Evolutionary conservation across 2,888 invertebrate species (phyloP), one percentile per base, ranked within the genome.

Genomic region (Drosophila quasianomalipes): DNA sequence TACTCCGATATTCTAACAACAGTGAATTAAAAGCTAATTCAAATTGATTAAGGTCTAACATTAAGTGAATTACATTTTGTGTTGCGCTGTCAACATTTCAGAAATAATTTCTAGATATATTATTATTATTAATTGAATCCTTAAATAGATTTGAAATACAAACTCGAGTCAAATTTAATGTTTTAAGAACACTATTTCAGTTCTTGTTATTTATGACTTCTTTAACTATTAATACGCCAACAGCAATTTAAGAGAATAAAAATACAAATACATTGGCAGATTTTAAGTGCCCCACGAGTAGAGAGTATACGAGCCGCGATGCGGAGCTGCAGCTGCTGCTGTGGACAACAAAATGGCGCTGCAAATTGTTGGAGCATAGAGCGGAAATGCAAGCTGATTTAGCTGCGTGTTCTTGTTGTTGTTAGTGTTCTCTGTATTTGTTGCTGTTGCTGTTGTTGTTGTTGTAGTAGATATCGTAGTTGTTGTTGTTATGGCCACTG

Each of bases 321-420:
- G 55, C 58, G 72, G 28, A 68, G 63, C 58, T 63, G 58, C 55
- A 51, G 30, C 54, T 41, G 72, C 72, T 82, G 65, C 54, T 77
- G 77, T 67, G 82, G 85, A 87, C 85, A 84, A 73, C 74, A 75
- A 87, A 85, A 89, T 84, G 82, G 76, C 68, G 70, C 70, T 89
- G 85, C 69, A 82, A 85, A 85, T 87, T 80, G 85, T 85, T 85
- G 81, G 80, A 80, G 78, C 85, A 85, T 59, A 51, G 76, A 85
- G 76, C 90, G 90, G 88, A 89, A 85, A 82, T 85, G 88, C 85
- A 85, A 76, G 89, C 79, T 74, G 75, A 83, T 81, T 77, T 80
- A 62, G 71, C 70, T 76, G 61, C 53, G 53, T 61, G 52, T n/a
- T 41, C 10, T n/a, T 60, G 77, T 58, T 70, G 35, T 61, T 31